Conservation (phyloP, 2,113 vertebrate genomes). For the Rana temporaria region DNA sequence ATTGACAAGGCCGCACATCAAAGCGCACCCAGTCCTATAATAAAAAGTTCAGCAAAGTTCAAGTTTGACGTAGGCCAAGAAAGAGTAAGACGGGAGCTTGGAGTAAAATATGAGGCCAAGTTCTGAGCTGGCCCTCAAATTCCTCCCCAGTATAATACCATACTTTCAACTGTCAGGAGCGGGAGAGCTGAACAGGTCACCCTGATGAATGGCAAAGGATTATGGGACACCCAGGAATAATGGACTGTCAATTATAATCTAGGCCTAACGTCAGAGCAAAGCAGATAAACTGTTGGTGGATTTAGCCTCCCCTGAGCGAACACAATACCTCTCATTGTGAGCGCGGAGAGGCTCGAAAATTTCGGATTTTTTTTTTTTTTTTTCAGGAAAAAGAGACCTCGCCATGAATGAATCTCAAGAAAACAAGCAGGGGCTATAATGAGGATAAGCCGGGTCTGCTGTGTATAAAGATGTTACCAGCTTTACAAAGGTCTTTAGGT, state of each 20-base stretch:
- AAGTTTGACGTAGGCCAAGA: slow-evolving; percentile 43
- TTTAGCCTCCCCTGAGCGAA: slow-evolving; percentile 53
- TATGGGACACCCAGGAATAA: slow-evolving; percentile 57
- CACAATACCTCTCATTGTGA: slow-evolving; percentile 57
- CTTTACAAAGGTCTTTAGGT: slow-evolving; percentile 36
- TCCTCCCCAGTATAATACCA: slow-evolving; percentile 51
- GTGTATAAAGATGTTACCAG: slow-evolving; percentile 53
- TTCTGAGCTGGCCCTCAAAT: slow-evolving; percentile 47
- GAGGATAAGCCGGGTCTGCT: slow-evolving; percentile 53
- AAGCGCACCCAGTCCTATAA: slow-evolving; percentile 31
- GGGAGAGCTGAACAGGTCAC: slow-evolving; percentile 50
- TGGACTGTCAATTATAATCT: slow-evolving; percentile 58
- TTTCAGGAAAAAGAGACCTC: slow-evolving; percentile 37
- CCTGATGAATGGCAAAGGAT: slow-evolving; percentile 55
- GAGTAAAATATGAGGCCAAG: slow-evolving; percentile 53
- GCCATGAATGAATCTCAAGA: slow-evolving; percentile 46
- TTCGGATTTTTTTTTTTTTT: slow-evolving; percentile 18
- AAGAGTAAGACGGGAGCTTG: slow-evolving; percentile 41
- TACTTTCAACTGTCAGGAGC: slow-evolving; percentile 56
- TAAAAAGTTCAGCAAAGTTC: slow-evolving; percentile 57
- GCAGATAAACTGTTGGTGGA: slow-evolving; percentile 55
- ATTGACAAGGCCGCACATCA: slow-evolving; percentile 54
- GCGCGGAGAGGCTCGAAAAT: slow-evolving; percentile 43
- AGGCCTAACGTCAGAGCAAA: slow-evolving; percentile 54
- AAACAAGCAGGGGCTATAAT: slow-evolving; percentile 37